Conservation (phyloP, 53 echinoderm and acorn worm species). For the Crossaster papposus region DNA sequence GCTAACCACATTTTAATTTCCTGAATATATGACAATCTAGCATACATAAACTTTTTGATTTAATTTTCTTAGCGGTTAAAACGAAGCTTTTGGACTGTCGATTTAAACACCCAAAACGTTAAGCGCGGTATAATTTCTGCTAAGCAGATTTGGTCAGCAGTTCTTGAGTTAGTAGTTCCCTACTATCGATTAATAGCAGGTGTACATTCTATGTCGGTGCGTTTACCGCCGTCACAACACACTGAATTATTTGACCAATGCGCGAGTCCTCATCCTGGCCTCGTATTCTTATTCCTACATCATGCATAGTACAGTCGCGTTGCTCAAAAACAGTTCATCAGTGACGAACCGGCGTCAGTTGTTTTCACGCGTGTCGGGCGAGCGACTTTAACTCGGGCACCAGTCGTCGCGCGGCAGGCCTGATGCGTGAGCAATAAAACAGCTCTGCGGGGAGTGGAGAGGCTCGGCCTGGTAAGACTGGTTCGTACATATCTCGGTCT, state of each 20-base stretch:
- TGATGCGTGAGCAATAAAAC: neutral
- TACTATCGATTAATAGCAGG: neutral
- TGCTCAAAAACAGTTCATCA: neutral
- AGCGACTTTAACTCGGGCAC: neutral
- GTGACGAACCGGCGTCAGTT: slow-evolving; percentile 6
- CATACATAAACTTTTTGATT: no score
- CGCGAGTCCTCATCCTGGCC: no score
- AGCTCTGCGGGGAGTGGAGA: neutral
- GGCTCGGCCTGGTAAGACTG: neutral
- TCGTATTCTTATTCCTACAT: no score
- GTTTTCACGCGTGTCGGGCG: neutral
- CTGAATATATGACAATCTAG: no score
- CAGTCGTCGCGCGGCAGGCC: neutral
- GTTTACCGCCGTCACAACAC: neutral
- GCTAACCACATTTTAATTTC: no score
- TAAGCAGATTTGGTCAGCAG: neutral
- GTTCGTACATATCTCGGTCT: neutral
- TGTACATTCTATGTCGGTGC: neutral
- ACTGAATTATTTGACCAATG: neutral
- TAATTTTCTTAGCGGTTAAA: neutral
- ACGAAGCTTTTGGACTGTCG: neutral
- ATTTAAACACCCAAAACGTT: neutral
- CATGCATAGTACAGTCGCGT: no score
- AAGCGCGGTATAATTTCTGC: neutral
- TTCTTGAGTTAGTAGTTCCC: neutral